phyloP scores from a whole-genome alignment of 1,140 invertebrate species.

The Platyura marginata region DNA sequence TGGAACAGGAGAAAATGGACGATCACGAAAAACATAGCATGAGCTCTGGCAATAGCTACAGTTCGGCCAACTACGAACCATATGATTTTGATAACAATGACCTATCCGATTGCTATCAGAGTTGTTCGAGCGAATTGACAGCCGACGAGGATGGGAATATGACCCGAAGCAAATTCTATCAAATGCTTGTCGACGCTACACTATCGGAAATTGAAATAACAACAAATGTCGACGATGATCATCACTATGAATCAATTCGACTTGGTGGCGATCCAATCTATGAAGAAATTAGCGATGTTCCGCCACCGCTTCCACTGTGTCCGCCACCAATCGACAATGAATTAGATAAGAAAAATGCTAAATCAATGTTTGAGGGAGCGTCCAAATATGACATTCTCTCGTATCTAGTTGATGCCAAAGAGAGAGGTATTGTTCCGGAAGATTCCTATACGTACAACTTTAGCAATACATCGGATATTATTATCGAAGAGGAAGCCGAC shows the following conservation, averaged over 20 bases:
- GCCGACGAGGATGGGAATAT: conserved; percentile 24
- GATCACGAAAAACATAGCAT: conserved; percentile 13
- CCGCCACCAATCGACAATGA: conserved; percentile 52
- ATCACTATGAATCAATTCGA: conserved; percentile 62
- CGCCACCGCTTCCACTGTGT: conserved; percentile 52
- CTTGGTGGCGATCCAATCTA: conserved; percentile 66
- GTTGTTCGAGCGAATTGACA: conserved; percentile 35
- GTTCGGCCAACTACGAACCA: conserved; percentile 28
- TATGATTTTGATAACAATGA: conserved; percentile 26
- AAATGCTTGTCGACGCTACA: conserved; percentile 42
- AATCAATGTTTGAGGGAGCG: conserved; percentile 65
- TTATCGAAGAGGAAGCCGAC: conserved; percentile 32
- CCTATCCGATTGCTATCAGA: conserved; percentile 46
- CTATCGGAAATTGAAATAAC: conserved; percentile 37
- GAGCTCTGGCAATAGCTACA: conserved; percentile 30
- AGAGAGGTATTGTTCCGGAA: conserved; percentile 43
- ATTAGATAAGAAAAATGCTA: conserved; percentile 35
- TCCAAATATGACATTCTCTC: conserved; percentile 78
- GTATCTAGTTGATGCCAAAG: conserved; percentile 69
- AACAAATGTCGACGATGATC: conserved; percentile 34
- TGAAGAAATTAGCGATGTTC: conserved; percentile 67
- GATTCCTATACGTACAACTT: conserved; percentile 37
- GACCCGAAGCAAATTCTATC: conserved; percentile 44
- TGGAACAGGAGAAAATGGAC: conserved; percentile 6
- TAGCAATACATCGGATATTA: conserved; percentile 30